Base-by-base conservation (phyloP, 2,797 vertebrate species). In the Gallinago stenura region DNA sequence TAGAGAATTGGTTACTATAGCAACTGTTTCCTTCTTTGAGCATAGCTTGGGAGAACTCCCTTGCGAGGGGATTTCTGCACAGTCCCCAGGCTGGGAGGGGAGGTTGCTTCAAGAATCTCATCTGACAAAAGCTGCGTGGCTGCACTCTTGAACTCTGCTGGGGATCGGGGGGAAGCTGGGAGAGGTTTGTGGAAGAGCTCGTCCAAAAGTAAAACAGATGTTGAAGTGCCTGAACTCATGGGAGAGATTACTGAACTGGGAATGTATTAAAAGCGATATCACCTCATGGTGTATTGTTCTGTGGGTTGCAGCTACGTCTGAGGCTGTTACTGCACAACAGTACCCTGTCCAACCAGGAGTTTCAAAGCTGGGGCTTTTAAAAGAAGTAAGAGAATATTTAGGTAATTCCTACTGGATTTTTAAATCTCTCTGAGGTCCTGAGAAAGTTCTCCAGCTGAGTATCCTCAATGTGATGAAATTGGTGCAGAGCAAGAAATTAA, bases 21-120 rank as follows among this genome's bases (percentile, higher is more conserved):
- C 80, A 96, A 97, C 92, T 78, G 45, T 60, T 93, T 88, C 66
- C 79, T 94, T 89, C 95, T 91, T 94, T 90, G 80, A 95, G 89
- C 76, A 35, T 45, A 86, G 66, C 31, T 13, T 28, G 70, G 46
- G 66, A 92, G 86, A 41, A 45, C 43, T 82, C 83, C 73, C 35
- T 69, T 61, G 80, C 8, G 12, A 43, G 66, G 43, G 77, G 77
- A 76, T 81, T 89, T 83, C 90, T 88, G 78, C 0, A 6, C 54
- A 70, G 83, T 93, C 39, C 69, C 68, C 35, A 43, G 53, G 57
- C 70, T 60, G 66, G 46, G 73, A 60, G 69, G 57, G 33, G 76
- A 88, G 69, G 18, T 21, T 53, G 60, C 85, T 50, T 28, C 69
- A 41, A 51, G 64, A 70, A 86, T 86, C 79, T 81, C 1, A 0